These are phyloP conservation scores for Sesia apiformis DNA, from an alignment of 2,888 invertebrate genomes.

Conservation along the genomic window DNA sequence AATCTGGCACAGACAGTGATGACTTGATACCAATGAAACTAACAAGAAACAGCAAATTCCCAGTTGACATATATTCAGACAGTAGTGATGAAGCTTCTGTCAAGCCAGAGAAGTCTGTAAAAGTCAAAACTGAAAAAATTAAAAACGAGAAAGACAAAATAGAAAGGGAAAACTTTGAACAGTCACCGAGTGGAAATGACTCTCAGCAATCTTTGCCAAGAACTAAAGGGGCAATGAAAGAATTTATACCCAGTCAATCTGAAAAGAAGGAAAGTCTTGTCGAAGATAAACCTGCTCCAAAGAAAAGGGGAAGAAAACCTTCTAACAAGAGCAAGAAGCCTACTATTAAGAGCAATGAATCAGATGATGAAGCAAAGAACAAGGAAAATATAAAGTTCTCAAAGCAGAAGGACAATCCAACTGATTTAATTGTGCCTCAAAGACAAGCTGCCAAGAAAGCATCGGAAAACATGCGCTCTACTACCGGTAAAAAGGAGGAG, in stretches of 20 bases:
- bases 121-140: conserved; percentile 65
- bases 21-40: conserved; percentile 80
- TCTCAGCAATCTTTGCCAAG: conserved; percentile 80
- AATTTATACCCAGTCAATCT: conserved; percentile 77
- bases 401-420: conserved; percentile 76
- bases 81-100: conserved; percentile 76
- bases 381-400: conserved; percentile 63
- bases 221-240: conserved; percentile 90
- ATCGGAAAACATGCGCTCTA: conserved; percentile 87
- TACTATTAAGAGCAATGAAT: conserved; percentile 31
- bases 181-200: conserved; percentile 78
- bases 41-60: conserved; percentile 72
- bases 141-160: conserved; percentile 52
- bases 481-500: conserved; percentile 67
- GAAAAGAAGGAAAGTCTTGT: conserved; percentile 35
- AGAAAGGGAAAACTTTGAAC: conserved; percentile 75
- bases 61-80: conserved; percentile 89
- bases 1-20: conserved; percentile 85
- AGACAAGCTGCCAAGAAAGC: conserved; percentile 94
- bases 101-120: conserved; percentile 66
- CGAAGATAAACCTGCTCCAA: conserved; percentile 49
- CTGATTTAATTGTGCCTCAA: conserved; percentile 91
- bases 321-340: conserved; percentile 59
- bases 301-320: conserved; percentile 60
- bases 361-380: conserved; percentile 63